Conservation (phyloP, 1,140 invertebrate genomes). For the Ceratitis capitata region DNA sequence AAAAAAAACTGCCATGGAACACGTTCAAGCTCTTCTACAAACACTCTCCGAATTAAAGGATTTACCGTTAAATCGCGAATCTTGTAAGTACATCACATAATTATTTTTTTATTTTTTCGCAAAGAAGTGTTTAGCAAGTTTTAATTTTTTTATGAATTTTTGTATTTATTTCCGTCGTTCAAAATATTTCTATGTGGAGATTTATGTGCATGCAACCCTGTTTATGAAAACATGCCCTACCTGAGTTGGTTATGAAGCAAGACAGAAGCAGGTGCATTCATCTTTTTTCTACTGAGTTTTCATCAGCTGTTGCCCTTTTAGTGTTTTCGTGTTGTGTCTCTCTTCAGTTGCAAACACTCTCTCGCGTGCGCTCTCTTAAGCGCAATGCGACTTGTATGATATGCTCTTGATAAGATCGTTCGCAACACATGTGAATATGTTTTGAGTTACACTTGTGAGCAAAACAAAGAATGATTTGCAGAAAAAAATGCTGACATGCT, state of each 20-base stretch:
- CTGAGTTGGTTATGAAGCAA: neutral
- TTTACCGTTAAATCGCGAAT: conserved; percentile 56
- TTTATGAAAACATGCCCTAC: neutral
- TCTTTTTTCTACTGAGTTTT: neutral
- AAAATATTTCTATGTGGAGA: neutral
- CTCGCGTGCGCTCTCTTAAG: neutral
- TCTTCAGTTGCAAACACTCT: neutral
- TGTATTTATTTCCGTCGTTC: neutral
- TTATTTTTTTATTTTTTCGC: conserved; percentile 11
- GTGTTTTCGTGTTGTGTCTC: neutral
- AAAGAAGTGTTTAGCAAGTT: neutral
- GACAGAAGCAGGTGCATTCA: neutral
- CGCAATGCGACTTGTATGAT: neutral
- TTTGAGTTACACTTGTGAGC: neutral
- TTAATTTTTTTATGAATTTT: neutral
- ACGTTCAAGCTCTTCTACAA: conserved; percentile 52
- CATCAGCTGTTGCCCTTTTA: conserved; percentile 5
- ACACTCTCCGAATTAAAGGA: conserved; percentile 57
- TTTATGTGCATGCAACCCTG: neutral
- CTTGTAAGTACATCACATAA: conserved; percentile 65
- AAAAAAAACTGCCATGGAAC: conserved; percentile 58
- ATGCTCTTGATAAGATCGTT: neutral
- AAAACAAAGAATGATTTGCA: neutral
- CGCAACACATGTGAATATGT: neutral
- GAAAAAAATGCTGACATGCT: no score